These are phyloP conservation scores for Pseudopipra pipra DNA, from an alignment of 2,113 vertebrate species.

Conservation along the genomic window DNA sequence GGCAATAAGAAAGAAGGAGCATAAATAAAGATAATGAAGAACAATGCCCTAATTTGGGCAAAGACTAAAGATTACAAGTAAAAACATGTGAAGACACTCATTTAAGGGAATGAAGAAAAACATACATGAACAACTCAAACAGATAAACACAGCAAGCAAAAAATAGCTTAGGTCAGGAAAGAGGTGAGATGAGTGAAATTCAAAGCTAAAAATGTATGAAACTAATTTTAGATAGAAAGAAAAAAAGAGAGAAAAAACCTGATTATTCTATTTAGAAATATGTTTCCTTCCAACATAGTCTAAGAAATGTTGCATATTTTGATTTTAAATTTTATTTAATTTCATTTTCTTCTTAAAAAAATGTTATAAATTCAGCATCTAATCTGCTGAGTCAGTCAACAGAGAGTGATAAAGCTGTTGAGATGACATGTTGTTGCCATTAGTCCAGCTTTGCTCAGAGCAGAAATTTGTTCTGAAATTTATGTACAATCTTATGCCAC, in stretches of 20 bases:
- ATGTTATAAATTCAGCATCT: neutral
- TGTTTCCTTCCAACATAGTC: neutral
- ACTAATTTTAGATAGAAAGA: neutral
- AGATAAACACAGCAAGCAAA: neutral
- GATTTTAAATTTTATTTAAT: neutral
- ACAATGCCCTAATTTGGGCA: neutral
- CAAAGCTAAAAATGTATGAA: neutral
- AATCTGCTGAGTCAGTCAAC: neutral
- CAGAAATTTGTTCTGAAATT: neutral
- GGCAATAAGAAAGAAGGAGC: neutral
- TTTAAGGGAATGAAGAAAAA: neutral
- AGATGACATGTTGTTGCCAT: neutral
- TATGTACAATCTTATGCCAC: neutral
- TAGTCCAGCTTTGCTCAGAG: neutral
- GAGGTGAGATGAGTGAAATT: neutral
- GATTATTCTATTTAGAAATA: neutral
- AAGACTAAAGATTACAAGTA: neutral
- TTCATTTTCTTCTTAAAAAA: neutral
- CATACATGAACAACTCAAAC: neutral
- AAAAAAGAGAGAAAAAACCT: neutral
- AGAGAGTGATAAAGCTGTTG: neutral
- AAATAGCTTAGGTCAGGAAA: neutral
- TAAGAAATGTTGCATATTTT: neutral
- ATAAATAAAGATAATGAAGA: neutral
- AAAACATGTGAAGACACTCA: neutral